Percentiles rank a stretch among this genome's conserved stretches.
These are phyloP conservation scores for Achroia grisella DNA, from an alignment of 1,140 invertebrate genomes.

Conservation along the genomic window DNA sequence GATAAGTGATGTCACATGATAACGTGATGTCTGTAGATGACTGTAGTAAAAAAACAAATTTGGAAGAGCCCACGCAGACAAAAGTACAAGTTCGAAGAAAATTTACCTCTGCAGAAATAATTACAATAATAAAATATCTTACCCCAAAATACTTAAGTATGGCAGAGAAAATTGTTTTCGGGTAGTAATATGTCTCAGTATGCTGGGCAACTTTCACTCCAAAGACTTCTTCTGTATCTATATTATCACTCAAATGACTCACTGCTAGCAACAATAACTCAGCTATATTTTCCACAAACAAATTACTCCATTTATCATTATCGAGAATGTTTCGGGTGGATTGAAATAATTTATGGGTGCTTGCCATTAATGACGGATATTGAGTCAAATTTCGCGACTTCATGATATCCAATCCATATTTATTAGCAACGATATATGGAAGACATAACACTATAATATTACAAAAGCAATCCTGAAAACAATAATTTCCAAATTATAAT, in stretches of 20 bases:
- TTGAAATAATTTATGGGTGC: constrained; percentile 40
- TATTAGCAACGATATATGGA: constrained; percentile 45
- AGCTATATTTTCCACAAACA: constrained; percentile 50
- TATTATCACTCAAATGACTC: constrained; percentile 31
- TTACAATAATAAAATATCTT: constrained; percentile 12
- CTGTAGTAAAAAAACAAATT: too few species aligned
- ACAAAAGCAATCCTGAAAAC: constrained; percentile 43
- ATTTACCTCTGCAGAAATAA: not conserved
- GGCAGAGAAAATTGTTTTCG: constrained; percentile 40
- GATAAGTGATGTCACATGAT: too few species aligned
- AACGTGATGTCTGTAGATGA: too few species aligned
- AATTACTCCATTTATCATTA: constrained; percentile 42
- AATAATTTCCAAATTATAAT: constrained; percentile 4
- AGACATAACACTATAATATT: constrained; percentile 42
- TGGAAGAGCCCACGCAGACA: too few species aligned
- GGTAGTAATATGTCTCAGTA: constrained; percentile 29
- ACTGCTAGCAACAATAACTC: constrained; percentile 39
- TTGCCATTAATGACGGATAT: constrained; percentile 14
- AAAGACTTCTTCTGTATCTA: constrained; percentile 26
- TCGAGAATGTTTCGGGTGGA: constrained; percentile 33
- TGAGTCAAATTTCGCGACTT: not conserved
- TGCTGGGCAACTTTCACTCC: constrained; percentile 20
- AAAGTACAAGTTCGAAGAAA: too few species aligned
- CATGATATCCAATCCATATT: constrained; percentile 28
- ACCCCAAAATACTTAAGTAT: constrained; percentile 58